Percentiles rank a stretch among this genome's conserved stretches.
phyloP scores from a whole-genome alignment of 1,140 invertebrate genomes.

The Drosophila nannoptera region DNA sequence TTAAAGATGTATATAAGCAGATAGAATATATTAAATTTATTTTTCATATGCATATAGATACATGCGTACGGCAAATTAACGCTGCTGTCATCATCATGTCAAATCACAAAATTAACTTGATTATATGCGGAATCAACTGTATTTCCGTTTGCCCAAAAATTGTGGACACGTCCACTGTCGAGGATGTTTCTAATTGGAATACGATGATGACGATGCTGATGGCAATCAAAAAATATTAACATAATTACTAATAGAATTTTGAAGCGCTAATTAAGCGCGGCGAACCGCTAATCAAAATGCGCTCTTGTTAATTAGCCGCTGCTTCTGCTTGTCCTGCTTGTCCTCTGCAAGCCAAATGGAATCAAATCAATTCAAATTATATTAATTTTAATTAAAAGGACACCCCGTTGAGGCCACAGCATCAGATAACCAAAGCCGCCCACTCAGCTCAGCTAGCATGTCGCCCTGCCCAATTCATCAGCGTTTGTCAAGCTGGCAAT shows the following conservation, averaged over 20 bases:
- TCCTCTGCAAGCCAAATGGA: not conserved
- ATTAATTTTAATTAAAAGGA: slow-evolving; percentile 15
- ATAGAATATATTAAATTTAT: not conserved
- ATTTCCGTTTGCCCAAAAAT: slow-evolving; percentile 16
- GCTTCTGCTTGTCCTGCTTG: not conserved
- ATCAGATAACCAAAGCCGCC: not conserved
- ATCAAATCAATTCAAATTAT: slow-evolving; percentile 11
- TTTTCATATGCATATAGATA: not conserved
- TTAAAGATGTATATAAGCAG: not conserved
- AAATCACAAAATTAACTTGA: slow-evolving; percentile 21
- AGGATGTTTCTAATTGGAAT: slow-evolving; percentile 30
- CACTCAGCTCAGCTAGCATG: slow-evolving; percentile 4
- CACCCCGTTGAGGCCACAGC: not conserved
- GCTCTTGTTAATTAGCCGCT: slow-evolving; percentile 7
- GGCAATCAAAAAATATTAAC: slow-evolving; percentile 22
- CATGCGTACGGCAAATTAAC: not conserved
- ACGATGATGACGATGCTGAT: slow-evolving; percentile 14
- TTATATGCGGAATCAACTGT: slow-evolving; percentile 27
- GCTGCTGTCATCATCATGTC: slow-evolving; percentile 1
- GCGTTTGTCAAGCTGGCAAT: slow-evolving; percentile 29
- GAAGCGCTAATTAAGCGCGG: slow-evolving; percentile 14
- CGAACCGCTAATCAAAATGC: slow-evolving; percentile 8
- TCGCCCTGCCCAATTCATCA: slow-evolving; percentile 30
- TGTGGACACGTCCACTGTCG: slow-evolving; percentile 9
- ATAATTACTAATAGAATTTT: slow-evolving; percentile 14